These are phyloP conservation scores for Nemapogon koenigi DNA, from an alignment of 2,888 invertebrate genomes.

Conservation along the genomic window DNA sequence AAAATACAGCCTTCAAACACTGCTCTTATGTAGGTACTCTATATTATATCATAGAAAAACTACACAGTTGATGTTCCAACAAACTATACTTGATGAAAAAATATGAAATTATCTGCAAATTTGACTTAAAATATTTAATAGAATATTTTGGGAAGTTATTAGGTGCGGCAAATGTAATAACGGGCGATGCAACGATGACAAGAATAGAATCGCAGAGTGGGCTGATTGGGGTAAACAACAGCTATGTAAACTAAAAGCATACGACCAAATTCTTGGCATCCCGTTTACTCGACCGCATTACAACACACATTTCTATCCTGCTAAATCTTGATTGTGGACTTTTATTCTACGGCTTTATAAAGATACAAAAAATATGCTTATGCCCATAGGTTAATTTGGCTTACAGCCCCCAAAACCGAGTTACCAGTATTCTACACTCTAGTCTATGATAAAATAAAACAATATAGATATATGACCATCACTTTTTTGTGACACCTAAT, in stretches of 20 bases:
- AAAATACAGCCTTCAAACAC: too few relatives aligned
- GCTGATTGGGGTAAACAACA: slow-evolving; percentile 46
- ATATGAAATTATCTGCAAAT: neutral
- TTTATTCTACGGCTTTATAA: too few relatives aligned
- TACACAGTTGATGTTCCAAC: neutral
- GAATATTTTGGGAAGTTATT: neutral
- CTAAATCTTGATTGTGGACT: slow-evolving; percentile 19
- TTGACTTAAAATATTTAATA: neutral
- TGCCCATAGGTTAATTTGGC: too few relatives aligned
- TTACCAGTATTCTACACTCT: too few relatives aligned
- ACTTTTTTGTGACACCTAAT: too few relatives aligned
- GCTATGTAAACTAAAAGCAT: slow-evolving; percentile 37
- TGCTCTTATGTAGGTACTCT: too few relatives aligned
- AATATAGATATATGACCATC: too few relatives aligned
- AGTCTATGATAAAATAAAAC: too few relatives aligned
- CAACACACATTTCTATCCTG: slow-evolving; percentile 32
- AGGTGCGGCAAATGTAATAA: neutral
- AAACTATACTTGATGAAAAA: neutral
- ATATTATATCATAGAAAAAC: too few relatives aligned
- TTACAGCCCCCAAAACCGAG: too few relatives aligned
- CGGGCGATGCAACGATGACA: slow-evolving; percentile 17
- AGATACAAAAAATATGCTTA: too few relatives aligned
- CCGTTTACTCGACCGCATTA: slow-evolving; percentile 30
- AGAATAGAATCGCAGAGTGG: slow-evolving; percentile 37
- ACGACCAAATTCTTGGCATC: slow-evolving; percentile 53